phyloP scores from a whole-genome alignment of 2,113 vertebrate species.

The Acrocephalus arundinaceus region DNA sequence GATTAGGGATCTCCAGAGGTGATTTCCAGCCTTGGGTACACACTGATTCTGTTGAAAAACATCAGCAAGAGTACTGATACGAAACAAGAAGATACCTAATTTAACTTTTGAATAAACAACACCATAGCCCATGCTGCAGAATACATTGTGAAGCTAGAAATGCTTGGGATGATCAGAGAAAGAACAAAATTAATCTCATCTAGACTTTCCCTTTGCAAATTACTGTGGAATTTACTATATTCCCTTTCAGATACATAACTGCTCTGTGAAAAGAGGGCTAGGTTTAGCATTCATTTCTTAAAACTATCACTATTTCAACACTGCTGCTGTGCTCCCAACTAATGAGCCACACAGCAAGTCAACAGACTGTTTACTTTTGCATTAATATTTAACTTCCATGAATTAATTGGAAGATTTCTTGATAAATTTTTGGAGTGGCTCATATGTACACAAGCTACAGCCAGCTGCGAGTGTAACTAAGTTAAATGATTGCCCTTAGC shows the following conservation, averaged over 20 bases:
- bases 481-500: constrained; percentile 35
- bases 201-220: not conserved
- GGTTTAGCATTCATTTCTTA: not conserved
- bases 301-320: not conserved
- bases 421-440: constrained; percentile 50
- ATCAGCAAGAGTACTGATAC: not conserved
- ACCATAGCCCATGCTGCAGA: not conserved
- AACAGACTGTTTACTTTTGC: constrained; percentile 42
- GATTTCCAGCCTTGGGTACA: not conserved
- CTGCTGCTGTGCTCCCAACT: not conserved
- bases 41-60: not conserved
- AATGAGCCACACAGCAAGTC: constrained; percentile 21
- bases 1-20: not conserved
- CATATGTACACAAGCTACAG: constrained; percentile 17
- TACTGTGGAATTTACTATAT: not conserved
- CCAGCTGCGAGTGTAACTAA: constrained; percentile 3
- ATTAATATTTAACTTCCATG: constrained; percentile 61
- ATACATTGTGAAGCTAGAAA: not conserved
- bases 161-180: not conserved
- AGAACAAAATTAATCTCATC: not conserved
- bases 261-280: not conserved
- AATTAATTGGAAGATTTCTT: constrained; percentile 51
- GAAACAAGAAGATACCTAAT: not conserved
- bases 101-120: not conserved
- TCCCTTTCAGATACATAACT: not conserved